A percentile compares a stretch with the other conserved stretches of the same genome.
Conservation (phyloP, 2,113 vertebrate species). For the Uropsilus gracilis region DNA sequence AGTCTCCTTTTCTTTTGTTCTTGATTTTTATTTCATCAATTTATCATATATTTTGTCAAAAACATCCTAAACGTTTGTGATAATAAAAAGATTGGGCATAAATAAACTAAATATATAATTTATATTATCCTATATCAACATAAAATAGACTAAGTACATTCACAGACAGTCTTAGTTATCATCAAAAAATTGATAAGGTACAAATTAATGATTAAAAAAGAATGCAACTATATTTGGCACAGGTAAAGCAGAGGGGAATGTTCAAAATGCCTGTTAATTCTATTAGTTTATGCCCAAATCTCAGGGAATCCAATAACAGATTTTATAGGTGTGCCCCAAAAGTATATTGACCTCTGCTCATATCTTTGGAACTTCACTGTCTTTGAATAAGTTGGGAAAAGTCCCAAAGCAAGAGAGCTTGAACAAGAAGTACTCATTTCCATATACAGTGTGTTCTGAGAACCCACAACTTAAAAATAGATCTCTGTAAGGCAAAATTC, state of each 20-base stretch:
- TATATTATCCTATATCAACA: neutral
- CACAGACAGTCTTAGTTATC: neutral
- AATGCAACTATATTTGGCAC: neutral
- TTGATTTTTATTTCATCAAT: constrained; percentile 17
- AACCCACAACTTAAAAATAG: constrained; percentile 52
- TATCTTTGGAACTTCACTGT: neutral
- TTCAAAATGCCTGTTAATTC: neutral
- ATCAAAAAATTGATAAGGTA: neutral
- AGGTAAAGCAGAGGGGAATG: no score
- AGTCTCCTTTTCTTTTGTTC: neutral
- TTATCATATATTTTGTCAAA: constrained; percentile 43
- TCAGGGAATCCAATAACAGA: neutral
- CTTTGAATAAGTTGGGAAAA: constrained; percentile 36
- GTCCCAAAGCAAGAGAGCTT: neutral
- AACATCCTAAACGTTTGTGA: neutral
- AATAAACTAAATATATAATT: constrained; percentile 1
- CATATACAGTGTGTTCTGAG: constrained; percentile 19
- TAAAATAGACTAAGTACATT: neutral
- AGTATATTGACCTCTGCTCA: neutral
- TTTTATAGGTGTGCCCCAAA: neutral
- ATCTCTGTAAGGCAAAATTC: neutral
- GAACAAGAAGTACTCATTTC: neutral
- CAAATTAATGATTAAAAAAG: neutral
- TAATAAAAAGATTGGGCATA: constrained; percentile 41
- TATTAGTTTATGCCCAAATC: neutral